These are phyloP conservation scores for Pangasianodon hypophthalmus DNA, from an alignment of 2,113 vertebrate genomes.

Conservation along the genomic window DNA sequence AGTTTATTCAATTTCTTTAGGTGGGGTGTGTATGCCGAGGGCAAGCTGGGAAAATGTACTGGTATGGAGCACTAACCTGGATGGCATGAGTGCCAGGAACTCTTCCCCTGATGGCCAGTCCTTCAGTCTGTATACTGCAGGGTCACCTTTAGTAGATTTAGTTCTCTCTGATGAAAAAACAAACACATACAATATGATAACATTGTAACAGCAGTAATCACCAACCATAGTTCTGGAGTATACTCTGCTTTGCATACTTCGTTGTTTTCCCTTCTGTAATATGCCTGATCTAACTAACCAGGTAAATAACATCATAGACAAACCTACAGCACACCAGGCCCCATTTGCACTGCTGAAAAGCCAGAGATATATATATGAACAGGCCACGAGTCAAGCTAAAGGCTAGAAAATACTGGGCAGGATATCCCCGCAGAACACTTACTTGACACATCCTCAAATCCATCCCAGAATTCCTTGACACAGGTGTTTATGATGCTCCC, in stretches of 20 bases:
- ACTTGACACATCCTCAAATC: constrained; percentile 89
- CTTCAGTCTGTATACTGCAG: constrained; percentile 54
- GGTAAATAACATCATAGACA: neutral
- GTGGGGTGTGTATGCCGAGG: neutral
- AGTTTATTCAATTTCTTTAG: constrained; percentile 11
- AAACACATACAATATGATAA: neutral
- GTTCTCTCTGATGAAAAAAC: constrained; percentile 45
- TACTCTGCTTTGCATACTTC: neutral
- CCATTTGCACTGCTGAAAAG: neutral
- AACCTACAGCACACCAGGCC: neutral
- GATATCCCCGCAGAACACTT: constrained; percentile 44
- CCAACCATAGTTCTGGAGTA: neutral
- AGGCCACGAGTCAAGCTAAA: neutral
- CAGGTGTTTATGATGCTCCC: constrained; percentile 80
- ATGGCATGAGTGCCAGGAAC: constrained; percentile 56
- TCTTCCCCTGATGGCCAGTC: constrained; percentile 59
- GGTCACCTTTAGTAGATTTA: constrained; percentile 49
- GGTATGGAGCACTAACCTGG: constrained; percentile 36
- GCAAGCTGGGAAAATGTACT: constrained; percentile 4
- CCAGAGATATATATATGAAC: neutral
- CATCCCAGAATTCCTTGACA: constrained; percentile 90
- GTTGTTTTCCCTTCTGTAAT: neutral
- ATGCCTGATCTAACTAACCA: neutral
- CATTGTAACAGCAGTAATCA: neutral
- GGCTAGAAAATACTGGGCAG: neutral